These are phyloP conservation scores for Pygoscelis adeliae DNA, from an alignment of 2,113 vertebrate species.

Conservation along the genomic window DNA sequence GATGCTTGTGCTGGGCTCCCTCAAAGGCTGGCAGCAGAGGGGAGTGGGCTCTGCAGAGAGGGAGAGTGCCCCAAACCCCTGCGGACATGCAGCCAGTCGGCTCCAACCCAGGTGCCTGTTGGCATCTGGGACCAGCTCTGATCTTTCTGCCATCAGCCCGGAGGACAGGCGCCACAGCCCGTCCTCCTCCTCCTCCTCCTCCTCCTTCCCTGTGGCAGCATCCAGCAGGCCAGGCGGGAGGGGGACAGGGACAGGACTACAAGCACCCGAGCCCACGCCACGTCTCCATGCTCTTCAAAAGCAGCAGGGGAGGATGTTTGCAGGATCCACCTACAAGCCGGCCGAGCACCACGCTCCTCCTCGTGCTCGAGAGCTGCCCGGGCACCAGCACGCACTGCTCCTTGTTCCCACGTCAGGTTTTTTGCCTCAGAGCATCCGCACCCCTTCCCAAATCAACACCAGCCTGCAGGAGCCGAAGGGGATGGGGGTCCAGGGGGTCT, in stretches of 20 bases:
- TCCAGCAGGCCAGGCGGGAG: not conserved
- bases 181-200: not conserved
- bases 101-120: not conserved
- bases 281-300: not conserved
- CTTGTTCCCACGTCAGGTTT: not conserved
- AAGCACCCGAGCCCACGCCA: accelerated
- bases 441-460: not conserved
- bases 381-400: not conserved
- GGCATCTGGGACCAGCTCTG: not conserved
- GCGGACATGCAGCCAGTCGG: accelerated
- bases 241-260: not conserved
- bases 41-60: not conserved
- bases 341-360: not conserved
- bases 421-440: not conserved
- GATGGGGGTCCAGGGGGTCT: no score
- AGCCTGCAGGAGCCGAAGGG: not conserved
- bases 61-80: not conserved
- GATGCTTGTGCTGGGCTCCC: not conserved
- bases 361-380: not conserved
- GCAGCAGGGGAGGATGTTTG: not conserved
- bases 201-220: not conserved
- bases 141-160: not conserved
- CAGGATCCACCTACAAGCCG: not conserved
- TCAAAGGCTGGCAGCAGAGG: not conserved
- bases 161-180: not conserved